phyloP scores from a whole-genome alignment of 1,140 invertebrate genomes.

The Lepeophtheirus salmonis region DNA sequence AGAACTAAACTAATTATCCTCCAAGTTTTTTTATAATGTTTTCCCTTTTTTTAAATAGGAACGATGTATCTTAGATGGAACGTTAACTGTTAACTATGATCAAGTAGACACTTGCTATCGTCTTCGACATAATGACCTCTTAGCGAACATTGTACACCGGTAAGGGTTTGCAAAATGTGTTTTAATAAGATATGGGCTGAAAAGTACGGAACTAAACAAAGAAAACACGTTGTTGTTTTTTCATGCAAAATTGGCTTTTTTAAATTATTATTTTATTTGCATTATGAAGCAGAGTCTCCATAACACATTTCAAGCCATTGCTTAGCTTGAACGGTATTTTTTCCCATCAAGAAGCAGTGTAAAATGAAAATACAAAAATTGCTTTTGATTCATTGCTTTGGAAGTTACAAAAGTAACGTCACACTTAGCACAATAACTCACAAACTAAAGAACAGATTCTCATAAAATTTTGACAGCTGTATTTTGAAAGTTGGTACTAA shows the following conservation, averaged over 20 bases:
- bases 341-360: too few species aligned
- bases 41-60: slow-evolving; percentile 33
- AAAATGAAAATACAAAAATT: too few species aligned
- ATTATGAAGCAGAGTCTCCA: too few species aligned
- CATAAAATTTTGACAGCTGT: too few species aligned
- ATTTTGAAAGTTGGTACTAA: too few species aligned
- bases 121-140: slow-evolving; percentile 77
- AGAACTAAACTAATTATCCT: slow-evolving; percentile 24
- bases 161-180: slow-evolving; percentile 28
- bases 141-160: slow-evolving; percentile 89
- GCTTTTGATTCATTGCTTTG: too few species aligned
- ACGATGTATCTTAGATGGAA: slow-evolving; percentile 68
- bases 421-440: too few species aligned
- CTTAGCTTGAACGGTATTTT: too few species aligned
- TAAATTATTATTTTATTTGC: not conserved
- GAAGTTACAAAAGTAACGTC: too few species aligned
- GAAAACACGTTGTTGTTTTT: too few species aligned
- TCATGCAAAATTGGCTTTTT: not conserved
- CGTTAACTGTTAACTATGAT: slow-evolving; percentile 83
- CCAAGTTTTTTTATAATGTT: not conserved
- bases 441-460: too few species aligned
- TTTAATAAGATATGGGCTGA: not conserved
- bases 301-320: too few species aligned
- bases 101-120: slow-evolving; percentile 71
- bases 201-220: not conserved